Percentiles rank a stretch among this genome's conserved stretches.
These are phyloP conservation scores for Acromyrmex charruanus DNA, from an alignment of 1,140 invertebrate species.

Conservation along the genomic window DNA sequence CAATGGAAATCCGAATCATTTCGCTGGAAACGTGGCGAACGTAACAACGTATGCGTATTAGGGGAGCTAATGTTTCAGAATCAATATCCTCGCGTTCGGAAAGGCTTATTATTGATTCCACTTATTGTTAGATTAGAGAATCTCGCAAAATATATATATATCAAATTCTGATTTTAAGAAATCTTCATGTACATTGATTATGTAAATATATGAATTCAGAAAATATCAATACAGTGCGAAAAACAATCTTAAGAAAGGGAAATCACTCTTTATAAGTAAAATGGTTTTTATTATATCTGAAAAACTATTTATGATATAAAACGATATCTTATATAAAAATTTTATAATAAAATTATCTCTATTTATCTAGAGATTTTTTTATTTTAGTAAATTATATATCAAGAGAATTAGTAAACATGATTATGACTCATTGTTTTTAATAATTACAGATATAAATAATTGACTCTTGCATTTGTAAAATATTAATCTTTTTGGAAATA, in stretches of 20 bases:
- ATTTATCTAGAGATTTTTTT: neutral
- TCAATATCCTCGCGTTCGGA: neutral
- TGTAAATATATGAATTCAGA: too few species aligned
- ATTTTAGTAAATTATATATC: slow-evolving; percentile 3
- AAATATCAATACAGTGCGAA: too few species aligned
- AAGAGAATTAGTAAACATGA: neutral
- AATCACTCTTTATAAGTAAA: too few species aligned
- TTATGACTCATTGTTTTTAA: slow-evolving; percentile 1
- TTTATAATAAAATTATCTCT: too few species aligned
- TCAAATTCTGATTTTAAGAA: too few species aligned
- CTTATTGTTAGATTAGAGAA: neutral
- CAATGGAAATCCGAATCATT: slow-evolving; percentile 73
- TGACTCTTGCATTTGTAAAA: neutral
- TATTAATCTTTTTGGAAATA: slow-evolving; percentile 3
- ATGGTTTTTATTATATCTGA: too few species aligned
- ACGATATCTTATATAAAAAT: too few species aligned
- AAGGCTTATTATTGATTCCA: neutral
- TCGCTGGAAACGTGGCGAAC: slow-evolving; percentile 25
- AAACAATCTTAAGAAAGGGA: too few species aligned
- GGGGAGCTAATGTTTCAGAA: slow-evolving; percentile 44
- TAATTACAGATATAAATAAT: neutral
- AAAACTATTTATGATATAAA: too few species aligned
- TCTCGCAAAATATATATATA: too few species aligned
- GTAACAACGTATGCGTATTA: slow-evolving; percentile 54
- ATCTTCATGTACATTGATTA: too few species aligned